A percentile compares a stretch with the other conserved stretches of the same genome.
Evolutionary conservation across 2,797 vertebrate species (phyloP).

Genomic region (Enteromius trimaculatus): DNA sequence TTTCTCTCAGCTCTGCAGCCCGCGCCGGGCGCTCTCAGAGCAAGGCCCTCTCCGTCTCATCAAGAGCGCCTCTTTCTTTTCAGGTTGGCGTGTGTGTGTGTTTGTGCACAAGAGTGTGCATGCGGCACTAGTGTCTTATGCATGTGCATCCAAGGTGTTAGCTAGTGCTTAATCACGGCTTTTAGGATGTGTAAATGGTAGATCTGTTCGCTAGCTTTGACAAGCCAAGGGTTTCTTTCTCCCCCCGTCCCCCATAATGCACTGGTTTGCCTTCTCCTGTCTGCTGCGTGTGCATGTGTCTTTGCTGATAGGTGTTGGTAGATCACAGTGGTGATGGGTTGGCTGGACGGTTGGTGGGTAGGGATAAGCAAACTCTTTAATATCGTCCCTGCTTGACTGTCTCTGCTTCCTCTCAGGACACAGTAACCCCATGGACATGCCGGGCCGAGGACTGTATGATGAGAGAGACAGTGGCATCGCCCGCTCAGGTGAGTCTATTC

Average conservation of each 20-base stretch:
- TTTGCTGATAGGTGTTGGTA: constrained; percentile 47
- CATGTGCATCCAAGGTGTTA: constrained; percentile 37
- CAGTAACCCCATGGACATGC: constrained; percentile 99
- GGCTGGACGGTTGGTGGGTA: constrained; percentile 23
- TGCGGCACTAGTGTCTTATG: constrained; percentile 38
- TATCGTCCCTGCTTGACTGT: neutral
- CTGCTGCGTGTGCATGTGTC: constrained; percentile 65
- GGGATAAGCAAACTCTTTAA: neutral
- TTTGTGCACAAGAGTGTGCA: constrained; percentile 24
- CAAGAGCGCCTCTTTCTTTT: constrained; percentile 99
- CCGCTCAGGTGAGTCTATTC: constrained; percentile 85
- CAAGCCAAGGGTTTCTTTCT: neutral
- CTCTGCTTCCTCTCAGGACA: constrained; percentile 82
- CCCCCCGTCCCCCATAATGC: neutral
- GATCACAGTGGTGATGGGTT: constrained; percentile 35
- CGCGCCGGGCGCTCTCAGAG: constrained; percentile 99
- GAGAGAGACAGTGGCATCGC: constrained; percentile 98
- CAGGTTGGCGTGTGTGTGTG: constrained; percentile 88
- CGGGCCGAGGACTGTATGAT: constrained; percentile 87
- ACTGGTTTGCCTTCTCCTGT: neutral
- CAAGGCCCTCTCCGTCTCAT: constrained; percentile 99
- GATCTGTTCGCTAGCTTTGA: neutral
- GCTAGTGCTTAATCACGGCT: neutral
- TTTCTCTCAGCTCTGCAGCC: constrained; percentile 99
- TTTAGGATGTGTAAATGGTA: neutral